Evolutionary conservation across 2,797 vertebrate species (phyloP).

Genomic region (Sebastes taczanowskii): DNA sequence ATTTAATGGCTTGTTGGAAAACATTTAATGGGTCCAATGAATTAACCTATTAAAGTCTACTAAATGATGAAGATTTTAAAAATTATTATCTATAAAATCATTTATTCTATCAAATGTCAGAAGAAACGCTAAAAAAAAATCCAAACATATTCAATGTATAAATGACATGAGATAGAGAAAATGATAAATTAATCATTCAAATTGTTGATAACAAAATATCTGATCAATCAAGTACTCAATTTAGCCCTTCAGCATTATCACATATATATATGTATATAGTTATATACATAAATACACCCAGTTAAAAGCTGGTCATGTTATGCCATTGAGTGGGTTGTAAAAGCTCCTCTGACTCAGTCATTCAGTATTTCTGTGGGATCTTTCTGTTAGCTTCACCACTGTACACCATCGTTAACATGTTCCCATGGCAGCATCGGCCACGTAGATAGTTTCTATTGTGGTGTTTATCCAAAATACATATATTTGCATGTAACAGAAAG

Average conservation of each 20-base stretch:
- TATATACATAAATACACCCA: background rate
- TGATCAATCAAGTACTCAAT: background rate
- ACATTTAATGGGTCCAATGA: background rate
- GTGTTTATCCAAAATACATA: background rate
- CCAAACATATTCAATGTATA: background rate
- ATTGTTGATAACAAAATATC: background rate
- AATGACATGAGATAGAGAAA: constrained; percentile 13
- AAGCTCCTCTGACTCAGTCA: constrained; percentile 4
- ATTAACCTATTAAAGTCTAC: background rate
- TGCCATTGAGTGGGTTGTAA: background rate
- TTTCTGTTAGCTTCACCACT: constrained; percentile 6
- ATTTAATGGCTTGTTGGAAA: constrained; percentile 6
- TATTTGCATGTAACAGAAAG: constrained; percentile 10
- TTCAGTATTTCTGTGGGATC: constrained; percentile 7
- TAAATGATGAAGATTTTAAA: background rate
- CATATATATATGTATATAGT: background rate
- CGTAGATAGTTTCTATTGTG: background rate
- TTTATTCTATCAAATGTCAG: background rate
- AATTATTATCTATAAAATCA: background rate
- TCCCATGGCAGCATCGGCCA: background rate
- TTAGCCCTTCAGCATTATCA: background rate
- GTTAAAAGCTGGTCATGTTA: constrained; percentile 7
- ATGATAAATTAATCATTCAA: background rate
- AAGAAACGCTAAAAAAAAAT: constrained; percentile 3
- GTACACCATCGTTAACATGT: background rate